phyloP scores from a whole-genome alignment of 1,140 invertebrate genomes.

The Melitaea cinxia region DNA sequence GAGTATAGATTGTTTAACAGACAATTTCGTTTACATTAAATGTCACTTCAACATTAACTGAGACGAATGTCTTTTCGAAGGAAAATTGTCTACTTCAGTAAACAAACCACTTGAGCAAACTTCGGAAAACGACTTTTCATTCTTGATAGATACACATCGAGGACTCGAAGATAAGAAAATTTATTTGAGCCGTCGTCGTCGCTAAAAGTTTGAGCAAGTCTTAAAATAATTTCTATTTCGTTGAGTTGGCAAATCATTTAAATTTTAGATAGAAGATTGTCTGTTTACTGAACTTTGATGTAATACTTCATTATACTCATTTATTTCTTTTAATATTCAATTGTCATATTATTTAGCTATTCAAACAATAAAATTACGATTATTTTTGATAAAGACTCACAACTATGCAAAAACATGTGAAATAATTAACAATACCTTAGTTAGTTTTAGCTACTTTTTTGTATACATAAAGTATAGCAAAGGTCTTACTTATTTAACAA shows the following conservation, averaged over 20 bases:
- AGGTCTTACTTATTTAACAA: too few species aligned
- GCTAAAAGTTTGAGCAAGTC: constrained; percentile 25
- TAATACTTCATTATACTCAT: neutral
- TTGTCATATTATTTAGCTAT: too few species aligned
- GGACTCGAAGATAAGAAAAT: constrained; percentile 47
- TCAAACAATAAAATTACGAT: too few species aligned
- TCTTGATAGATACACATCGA: constrained; percentile 51
- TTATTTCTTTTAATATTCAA: neutral
- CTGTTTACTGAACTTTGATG: neutral
- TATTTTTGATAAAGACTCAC: too few species aligned
- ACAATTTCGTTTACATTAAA: constrained; percentile 12
- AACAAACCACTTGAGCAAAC: constrained; percentile 51
- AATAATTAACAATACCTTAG: too few species aligned
- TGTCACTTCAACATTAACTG: constrained; percentile 12
- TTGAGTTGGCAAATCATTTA: constrained; percentile 24
- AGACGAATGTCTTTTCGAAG: constrained; percentile 16
- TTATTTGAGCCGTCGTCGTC: constrained; percentile 42
- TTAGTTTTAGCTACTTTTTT: too few species aligned
- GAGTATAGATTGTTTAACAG: constrained; percentile 5
- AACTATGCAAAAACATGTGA: too few species aligned
- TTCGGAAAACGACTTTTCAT: constrained; percentile 44
- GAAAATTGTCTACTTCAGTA: constrained; percentile 43
- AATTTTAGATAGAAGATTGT: constrained; percentile 17
- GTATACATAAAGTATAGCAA: too few species aligned
- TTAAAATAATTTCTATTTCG: constrained; percentile 23